Evolutionary conservation across 2,797 vertebrate species (phyloP).

Genomic region (Ctenochaetus hawaiiensis): DNA sequence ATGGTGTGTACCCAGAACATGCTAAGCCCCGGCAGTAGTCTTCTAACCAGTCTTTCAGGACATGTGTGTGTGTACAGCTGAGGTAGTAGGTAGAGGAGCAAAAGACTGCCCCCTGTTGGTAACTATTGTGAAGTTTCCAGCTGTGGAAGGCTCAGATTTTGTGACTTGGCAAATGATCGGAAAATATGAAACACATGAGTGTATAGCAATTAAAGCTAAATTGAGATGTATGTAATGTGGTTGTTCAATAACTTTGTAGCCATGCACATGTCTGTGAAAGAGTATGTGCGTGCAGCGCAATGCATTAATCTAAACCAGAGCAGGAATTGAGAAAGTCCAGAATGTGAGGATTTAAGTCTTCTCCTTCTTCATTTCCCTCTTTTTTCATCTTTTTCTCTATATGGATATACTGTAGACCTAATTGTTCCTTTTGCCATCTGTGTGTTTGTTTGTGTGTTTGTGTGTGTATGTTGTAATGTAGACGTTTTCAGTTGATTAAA

Average conservation of each 20-base stretch:
- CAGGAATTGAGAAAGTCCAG: constrained; percentile 19
- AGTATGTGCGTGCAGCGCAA: constrained; percentile 6
- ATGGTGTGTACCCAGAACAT: constrained; percentile 22
- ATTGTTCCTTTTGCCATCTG: background rate
- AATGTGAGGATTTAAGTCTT: constrained; percentile 29
- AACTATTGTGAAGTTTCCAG: constrained; percentile 24
- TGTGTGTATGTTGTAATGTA: background rate
- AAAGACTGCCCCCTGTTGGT: constrained; percentile 84
- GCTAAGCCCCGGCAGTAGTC: constrained; percentile 25
- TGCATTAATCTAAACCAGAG: constrained; percentile 54
- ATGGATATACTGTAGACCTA: background rate
- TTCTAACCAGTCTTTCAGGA: background rate
- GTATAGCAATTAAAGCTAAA: background rate
- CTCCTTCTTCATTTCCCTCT: background rate
- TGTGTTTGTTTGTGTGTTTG: background rate
- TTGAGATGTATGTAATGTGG: background rate
- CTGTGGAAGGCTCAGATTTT: constrained; percentile 27
- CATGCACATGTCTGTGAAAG: background rate
- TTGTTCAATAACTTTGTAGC: background rate
- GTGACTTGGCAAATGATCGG: constrained; percentile 36
- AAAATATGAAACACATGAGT: constrained; percentile 24
- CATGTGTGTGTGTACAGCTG: constrained; percentile 5
- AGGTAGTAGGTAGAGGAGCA: constrained; percentile 62
- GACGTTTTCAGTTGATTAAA: background rate
- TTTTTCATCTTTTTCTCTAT: background rate